These are phyloP conservation scores for Tiliacea aurago DNA, from an alignment of 2,888 invertebrate genomes.

Conservation along the genomic window DNA sequence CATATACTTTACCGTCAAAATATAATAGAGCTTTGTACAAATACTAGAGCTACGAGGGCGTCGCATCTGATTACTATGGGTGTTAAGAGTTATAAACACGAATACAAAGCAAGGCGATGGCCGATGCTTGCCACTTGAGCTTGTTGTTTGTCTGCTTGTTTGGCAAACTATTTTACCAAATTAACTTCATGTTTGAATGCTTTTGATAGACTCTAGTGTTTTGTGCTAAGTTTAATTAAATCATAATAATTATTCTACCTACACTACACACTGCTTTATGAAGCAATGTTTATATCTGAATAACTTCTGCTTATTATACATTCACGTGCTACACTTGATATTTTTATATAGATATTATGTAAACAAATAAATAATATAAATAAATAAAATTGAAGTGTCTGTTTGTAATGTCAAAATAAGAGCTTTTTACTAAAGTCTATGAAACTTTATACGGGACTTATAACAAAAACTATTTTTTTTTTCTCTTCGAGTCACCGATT, in stretches of 20 bases:
- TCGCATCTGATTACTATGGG: constrained; percentile 20
- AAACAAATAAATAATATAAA: no score
- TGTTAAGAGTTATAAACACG: constrained; percentile 27
- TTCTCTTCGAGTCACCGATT: no score
- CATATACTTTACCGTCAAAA: constrained; percentile 37
- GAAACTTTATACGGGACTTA: no score
- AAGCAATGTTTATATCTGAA: constrained; percentile 15
- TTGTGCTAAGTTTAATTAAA: constrained; percentile 52
- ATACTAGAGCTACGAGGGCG: neutral
- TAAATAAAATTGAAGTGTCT: no score
- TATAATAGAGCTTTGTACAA: constrained; percentile 10
- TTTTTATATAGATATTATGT: constrained; percentile 6
- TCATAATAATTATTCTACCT: constrained; percentile 24
- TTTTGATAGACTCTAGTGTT: constrained; percentile 51
- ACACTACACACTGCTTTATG: constrained; percentile 13
- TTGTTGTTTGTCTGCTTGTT: constrained; percentile 40
- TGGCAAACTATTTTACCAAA: constrained; percentile 55
- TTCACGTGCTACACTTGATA: neutral
- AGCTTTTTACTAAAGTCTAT: no score
- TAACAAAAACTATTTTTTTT: no score
- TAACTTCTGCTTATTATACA: constrained; percentile 7
- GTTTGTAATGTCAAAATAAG: no score
- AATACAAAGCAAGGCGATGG: constrained; percentile 48
- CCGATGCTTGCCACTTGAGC: constrained; percentile 31
- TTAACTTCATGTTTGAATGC: constrained; percentile 59